These are phyloP conservation scores for Tigriopus californicus DNA, from an alignment of 2,888 invertebrate genomes.

Conservation along the genomic window DNA sequence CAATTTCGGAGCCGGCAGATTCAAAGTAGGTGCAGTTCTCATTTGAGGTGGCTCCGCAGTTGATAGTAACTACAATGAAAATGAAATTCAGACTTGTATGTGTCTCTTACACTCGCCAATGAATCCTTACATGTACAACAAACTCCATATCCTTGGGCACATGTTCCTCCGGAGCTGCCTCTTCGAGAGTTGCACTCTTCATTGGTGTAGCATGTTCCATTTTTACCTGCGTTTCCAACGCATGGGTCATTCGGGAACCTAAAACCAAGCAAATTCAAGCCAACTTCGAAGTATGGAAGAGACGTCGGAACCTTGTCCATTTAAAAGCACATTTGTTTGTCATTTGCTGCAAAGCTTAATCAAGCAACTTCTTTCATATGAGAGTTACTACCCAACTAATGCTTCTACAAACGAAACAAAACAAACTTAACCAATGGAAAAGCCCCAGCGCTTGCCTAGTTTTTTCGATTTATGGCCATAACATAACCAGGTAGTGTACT, in stretches of 20 bases:
- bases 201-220: conserved; percentile 3
- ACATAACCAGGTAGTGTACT: too few relatives aligned
- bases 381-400: too few relatives aligned
- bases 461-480: too few relatives aligned
- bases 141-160: conserved; percentile 3
- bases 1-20: not conserved
- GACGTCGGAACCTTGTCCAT: too few relatives aligned
- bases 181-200: not conserved
- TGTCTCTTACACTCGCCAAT: not conserved
- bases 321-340: too few relatives aligned
- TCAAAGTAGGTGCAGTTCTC: conserved; percentile 7
- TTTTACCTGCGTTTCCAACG: not conserved
- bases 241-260: not conserved
- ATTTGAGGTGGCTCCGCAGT: not conserved
- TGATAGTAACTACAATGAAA: too few relatives aligned
- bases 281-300: too few relatives aligned
- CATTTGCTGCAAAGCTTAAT: too few relatives aligned
- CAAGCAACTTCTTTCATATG: too few relatives aligned
- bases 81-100: not conserved
- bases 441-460: too few relatives aligned
- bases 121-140: conserved; percentile 4
- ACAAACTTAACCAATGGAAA: too few relatives aligned
- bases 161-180: not conserved
- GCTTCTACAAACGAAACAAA: too few relatives aligned
- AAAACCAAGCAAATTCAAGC: not conserved